A percentile compares a stretch with the other conserved stretches of the same genome.
phyloP scores from a whole-genome alignment of 2,113 vertebrate species.

The Parus major region DNA sequence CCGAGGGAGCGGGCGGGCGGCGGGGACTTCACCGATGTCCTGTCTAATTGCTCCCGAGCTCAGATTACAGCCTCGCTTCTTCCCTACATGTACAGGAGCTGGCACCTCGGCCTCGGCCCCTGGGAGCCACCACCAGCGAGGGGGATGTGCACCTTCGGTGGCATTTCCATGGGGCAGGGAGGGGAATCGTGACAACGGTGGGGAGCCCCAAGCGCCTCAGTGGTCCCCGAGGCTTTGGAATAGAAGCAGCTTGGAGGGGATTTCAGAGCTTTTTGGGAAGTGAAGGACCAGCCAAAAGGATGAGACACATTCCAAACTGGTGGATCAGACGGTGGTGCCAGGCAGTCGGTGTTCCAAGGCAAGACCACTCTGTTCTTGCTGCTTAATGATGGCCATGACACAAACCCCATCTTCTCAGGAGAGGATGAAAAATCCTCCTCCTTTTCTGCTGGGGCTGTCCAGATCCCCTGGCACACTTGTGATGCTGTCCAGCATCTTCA shows the following conservation, averaged over 20 bases:
- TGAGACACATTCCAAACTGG: neutral
- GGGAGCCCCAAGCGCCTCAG: neutral
- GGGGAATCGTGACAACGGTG: accelerated
- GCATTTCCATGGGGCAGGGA: neutral
- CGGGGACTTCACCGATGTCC: neutral
- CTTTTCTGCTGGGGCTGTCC: neutral
- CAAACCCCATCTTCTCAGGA: neutral
- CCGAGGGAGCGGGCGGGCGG: neutral
- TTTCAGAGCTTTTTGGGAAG: neutral
- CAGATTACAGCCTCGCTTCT: constrained; percentile 38
- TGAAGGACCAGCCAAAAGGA: neutral
- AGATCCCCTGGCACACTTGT: accelerated
- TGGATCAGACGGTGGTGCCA: neutral
- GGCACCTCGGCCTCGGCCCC: neutral
- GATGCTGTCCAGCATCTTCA: neutral
- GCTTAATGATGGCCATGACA: neutral
- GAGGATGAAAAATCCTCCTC: neutral
- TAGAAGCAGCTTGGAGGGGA: neutral
- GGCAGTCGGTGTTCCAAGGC: neutral
- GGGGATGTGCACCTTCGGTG: neutral
- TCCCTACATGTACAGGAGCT: constrained; percentile 54
- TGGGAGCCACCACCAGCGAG: neutral
- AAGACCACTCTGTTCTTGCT: neutral
- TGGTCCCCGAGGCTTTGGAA: neutral
- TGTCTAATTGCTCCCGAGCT: constrained; percentile 1